Percentiles rank a stretch among this genome's conserved stretches.
Evolutionary conservation across 1,140 invertebrate genomes (phyloP).

Genomic region (Cherax quadricarinatus): DNA sequence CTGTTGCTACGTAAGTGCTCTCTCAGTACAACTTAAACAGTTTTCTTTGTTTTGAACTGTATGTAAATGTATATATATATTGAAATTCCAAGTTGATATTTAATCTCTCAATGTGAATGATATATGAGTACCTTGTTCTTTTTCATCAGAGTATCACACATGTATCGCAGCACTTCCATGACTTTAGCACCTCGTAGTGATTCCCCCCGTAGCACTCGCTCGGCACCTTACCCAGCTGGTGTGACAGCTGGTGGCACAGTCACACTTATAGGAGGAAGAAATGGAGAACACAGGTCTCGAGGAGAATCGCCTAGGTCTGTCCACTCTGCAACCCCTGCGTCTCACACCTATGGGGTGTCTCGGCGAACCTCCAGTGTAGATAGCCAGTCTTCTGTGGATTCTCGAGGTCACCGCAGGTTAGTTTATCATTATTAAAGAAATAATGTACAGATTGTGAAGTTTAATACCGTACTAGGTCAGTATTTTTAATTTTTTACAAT

Average conservation of each 20-base stretch:
- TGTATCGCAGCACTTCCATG: constrained; percentile 70
- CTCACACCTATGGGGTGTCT: constrained; percentile 76
- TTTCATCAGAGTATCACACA: constrained; percentile 46
- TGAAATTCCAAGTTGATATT: no score
- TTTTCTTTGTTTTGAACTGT: no score
- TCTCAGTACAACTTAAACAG: no score
- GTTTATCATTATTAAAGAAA: background rate
- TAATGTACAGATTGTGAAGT: no score
- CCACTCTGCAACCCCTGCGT: constrained; percentile 73
- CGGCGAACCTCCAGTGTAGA: constrained; percentile 83
- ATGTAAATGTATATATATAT: no score
- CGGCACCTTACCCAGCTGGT: constrained; percentile 56
- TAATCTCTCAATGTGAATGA: no score
- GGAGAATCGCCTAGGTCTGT: constrained; percentile 76
- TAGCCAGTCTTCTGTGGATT: constrained; percentile 89
- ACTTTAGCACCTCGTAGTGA: constrained; percentile 53
- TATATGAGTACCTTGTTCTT: background rate
- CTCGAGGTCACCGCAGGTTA: constrained; percentile 74
- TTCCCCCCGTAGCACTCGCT: constrained; percentile 70
- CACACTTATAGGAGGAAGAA: constrained; percentile 25
- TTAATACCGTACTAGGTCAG: no score
- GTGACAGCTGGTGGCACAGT: constrained; percentile 10
- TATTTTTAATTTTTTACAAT: no score
- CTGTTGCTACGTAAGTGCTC: constrained; percentile 80
- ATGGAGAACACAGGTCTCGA: constrained; percentile 14